A percentile compares a stretch with the other conserved stretches of the same genome.
Evolutionary conservation across 1,140 invertebrate genomes (phyloP).

Genomic region (Muscidifurax raptorellus): DNA sequence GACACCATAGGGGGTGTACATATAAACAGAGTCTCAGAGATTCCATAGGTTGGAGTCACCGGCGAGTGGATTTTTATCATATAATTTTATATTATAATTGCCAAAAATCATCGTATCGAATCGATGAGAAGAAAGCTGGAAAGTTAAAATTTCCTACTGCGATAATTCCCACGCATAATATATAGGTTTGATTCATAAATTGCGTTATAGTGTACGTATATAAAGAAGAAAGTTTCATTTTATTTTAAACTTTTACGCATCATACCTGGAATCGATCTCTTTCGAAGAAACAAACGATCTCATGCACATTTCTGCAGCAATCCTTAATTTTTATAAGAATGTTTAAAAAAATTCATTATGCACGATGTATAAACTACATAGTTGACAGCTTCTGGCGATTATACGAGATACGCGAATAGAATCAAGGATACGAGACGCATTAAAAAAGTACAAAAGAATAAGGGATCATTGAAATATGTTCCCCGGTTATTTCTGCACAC

Average conservation of each 20-base stretch:
- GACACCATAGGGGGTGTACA: no score
- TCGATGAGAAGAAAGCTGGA: background rate
- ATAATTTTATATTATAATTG: no score
- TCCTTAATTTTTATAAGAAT: background rate
- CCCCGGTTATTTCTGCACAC: background rate
- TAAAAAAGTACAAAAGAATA: background rate
- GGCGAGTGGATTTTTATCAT: background rate
- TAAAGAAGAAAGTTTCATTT: background rate
- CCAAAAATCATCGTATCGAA: background rate
- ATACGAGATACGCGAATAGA: background rate
- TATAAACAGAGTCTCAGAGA: no score
- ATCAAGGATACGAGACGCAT: background rate
- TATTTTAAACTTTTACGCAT: background rate
- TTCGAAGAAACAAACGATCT: no score
- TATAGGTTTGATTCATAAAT: background rate
- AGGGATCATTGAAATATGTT: background rate
- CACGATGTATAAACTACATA: no score
- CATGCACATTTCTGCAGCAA: no score
- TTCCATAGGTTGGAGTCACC: background rate
- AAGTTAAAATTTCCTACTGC: background rate
- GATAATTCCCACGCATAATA: background rate
- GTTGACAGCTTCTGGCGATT: background rate
- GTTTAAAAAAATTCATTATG: no score
- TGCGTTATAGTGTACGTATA: background rate
- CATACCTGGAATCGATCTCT: no score